phyloP scores from a whole-genome alignment of 2,113 vertebrate species.

The Corvus cornix region DNA sequence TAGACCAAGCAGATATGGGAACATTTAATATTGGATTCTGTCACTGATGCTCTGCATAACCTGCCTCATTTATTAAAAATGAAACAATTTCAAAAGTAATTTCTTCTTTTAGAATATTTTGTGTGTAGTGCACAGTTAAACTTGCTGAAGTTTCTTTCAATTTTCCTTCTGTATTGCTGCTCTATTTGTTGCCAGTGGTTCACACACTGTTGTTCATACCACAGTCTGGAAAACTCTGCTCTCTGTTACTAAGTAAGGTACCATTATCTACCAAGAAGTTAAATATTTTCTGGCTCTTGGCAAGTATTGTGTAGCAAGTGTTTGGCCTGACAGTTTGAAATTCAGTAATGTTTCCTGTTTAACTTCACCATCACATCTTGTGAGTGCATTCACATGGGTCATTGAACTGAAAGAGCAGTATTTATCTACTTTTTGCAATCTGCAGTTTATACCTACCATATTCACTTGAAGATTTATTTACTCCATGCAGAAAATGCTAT shows the following conservation, averaged over 20 bases:
- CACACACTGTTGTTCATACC: not conserved
- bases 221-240: not conserved
- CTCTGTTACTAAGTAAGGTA: not conserved
- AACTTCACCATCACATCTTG: not conserved
- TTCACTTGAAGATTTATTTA: not conserved
- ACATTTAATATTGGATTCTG: rapidly evolving
- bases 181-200: not conserved
- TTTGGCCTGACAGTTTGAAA: not conserved
- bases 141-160: not conserved
- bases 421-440: not conserved
- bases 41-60: not conserved
- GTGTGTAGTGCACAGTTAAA: not conserved
- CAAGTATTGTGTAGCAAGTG: not conserved
- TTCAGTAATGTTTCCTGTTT: not conserved
- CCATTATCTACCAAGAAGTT: not conserved
- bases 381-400: not conserved
- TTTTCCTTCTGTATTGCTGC: not conserved
- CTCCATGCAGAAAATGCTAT: not conserved
- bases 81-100: not conserved
- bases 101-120: not conserved
- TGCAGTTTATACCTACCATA: not conserved
- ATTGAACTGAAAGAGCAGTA: not conserved
- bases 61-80: not conserved
- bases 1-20: not conserved
- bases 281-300: not conserved